Evolutionary conservation across 1,140 invertebrate genomes (phyloP), one percentile per base, ranked within the genome.

Genomic region (Drosophila pseudoananassae): DNA sequence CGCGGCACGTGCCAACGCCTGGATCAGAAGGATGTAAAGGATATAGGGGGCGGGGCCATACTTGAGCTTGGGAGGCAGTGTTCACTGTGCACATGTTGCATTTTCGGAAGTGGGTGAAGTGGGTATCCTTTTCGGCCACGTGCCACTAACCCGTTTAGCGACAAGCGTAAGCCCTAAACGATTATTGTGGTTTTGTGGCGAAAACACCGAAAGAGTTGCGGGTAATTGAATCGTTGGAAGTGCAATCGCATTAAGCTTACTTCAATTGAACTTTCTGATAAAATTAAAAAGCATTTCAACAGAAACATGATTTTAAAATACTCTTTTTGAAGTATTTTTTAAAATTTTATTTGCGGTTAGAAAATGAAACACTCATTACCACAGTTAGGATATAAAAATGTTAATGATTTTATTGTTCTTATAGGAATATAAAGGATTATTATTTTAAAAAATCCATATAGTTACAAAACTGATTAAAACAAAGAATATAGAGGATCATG

Each of bases 111-210:
- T 38, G 70, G 61, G 60, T 27, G 64, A 33, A 31, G 33, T 46
- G 50, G 29, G 40, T 43, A 17, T 43, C 40, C 60, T 45, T 50
- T 40, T 36, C 66, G 47, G 82, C 68, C 82, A 87, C 82, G 82
- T 85, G 82, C 53, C 82, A 57, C 38, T 85, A 85, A 85, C 77
- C 80, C 82, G 61, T 43, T 85, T 87, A 87, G 82, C 64, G 82
- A 78, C 78, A 87, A 65, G 77, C 81, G 74, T 82, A 76, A 87
- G 82, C 58, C 74, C 69, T 59, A 47, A 69, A 76, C 74, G 83
- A 82, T 88, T 76, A 82, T 58, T 84, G 81, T 50, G 81, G 81
- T 84, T 84, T 72, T 68, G 31, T 29, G 29, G 45, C 65, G 36
- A 65, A 61, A 79, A 46, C n/a, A 14, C 10, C 49, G 63, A 85